Base-by-base conservation (phyloP, 2,888 invertebrate species). In the Caenorhabditis japonica region DNA sequence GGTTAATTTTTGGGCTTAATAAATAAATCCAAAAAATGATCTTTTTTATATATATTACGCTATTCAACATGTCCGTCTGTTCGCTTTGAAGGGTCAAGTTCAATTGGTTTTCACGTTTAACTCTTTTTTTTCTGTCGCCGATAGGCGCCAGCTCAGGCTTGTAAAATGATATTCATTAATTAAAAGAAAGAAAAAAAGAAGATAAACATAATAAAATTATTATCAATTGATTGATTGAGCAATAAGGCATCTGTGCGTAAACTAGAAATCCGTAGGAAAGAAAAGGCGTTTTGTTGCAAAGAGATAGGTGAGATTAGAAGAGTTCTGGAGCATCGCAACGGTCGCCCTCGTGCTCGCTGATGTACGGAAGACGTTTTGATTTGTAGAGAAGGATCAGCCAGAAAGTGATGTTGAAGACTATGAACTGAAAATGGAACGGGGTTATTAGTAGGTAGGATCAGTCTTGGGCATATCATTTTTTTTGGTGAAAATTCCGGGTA, bases 321-420 rank as follows among this genome's bases (percentile, higher is more conserved):
- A 66, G 53, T 13, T 56, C 53, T 60, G 62, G 64, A 64, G 64
- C 62, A 13, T 64, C 62, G 51, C 75, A 75, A 64, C 75, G 71
- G 41, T 68, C 62, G 34, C 51, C 76, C n/a, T 53, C 60, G 46
- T 61, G 62, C 41, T 66, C 73, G 12, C 75, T 71, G 53, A 77
- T 74, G 51, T 75, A 80, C 3, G 80, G 77, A 8, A 82, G 71
- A 25, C 82, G 75, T 17, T 78, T 68, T 8, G 79, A 72, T 59
- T 83, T 80, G 69, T 75, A 72, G 17, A 82, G 70, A 15, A 83
- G 75, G 36, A 81, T 71, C n/a, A 79, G 38, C 83, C 83, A 83
- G 64, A 81, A 83, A 23, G 77, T 19, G 15, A 76, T 55, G 53
- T 83, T 83, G 79, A 83, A 83, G n/a, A 82, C 23, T 39, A 74